These are phyloP conservation scores for Aurelia coerulea DNA, from an alignment of 30 jellyfish, hydroid and myxozoan genomes.

Conservation along the genomic window DNA sequence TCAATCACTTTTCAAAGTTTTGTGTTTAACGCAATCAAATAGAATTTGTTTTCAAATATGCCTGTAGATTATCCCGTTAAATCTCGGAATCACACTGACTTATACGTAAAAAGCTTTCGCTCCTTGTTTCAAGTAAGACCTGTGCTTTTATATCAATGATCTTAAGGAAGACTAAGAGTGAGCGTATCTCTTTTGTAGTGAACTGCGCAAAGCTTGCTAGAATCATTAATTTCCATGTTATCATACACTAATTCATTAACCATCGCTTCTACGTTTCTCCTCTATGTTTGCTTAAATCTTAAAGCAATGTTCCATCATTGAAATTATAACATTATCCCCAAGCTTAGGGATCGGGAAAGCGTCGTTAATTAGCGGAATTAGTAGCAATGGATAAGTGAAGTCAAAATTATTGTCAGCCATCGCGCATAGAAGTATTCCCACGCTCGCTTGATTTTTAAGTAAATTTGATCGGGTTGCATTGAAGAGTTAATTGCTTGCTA, in stretches of 20 bases:
- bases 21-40: constrained; percentile 55
- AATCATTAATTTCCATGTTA: constrained; percentile 68
- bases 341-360: constrained; percentile 66
- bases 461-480: constrained; percentile 41
- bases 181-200: constrained; percentile 53
- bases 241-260: constrained; percentile 51
- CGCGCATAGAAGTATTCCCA: constrained; percentile 61
- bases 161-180: constrained; percentile 34
- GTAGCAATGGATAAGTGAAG: constrained; percentile 67
- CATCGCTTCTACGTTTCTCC: constrained; percentile 67
- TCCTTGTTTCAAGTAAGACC: constrained; percentile 48
- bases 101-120: constrained; percentile 43
- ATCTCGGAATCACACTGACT: constrained; percentile 68
- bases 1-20: constrained; percentile 59
- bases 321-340: constrained; percentile 43
- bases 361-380: constrained; percentile 83
- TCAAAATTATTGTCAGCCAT: constrained; percentile 64
- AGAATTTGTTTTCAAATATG: constrained; percentile 70
- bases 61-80: constrained; percentile 63
- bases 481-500: constrained; percentile 67
- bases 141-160: constrained; percentile 57
- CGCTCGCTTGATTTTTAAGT: constrained; percentile 62
- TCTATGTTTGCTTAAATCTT: constrained; percentile 18
- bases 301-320: constrained; percentile 39
- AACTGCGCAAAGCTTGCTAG: constrained; percentile 53